Evolutionary conservation across 1,140 invertebrate species (phyloP).

Genomic region (Bombyx mandarina): DNA sequence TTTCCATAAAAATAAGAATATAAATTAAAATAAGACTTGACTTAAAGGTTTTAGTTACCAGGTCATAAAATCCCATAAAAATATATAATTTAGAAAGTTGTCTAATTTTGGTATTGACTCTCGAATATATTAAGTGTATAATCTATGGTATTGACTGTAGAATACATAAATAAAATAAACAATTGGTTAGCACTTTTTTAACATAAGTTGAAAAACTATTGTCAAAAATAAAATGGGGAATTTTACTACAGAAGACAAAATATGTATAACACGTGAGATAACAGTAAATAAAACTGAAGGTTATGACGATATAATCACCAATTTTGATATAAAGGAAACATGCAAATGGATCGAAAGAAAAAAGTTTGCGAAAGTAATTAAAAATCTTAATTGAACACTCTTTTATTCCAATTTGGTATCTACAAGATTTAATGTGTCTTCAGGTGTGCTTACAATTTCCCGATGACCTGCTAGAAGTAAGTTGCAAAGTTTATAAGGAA

Average conservation of each 20-base stretch:
- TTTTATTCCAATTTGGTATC: slow-evolving; percentile 7
- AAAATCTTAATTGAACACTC: slow-evolving; percentile 13
- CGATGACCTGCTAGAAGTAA: slow-evolving; percentile 82
- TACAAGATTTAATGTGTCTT: slow-evolving; percentile 2
- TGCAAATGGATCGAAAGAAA: slow-evolving; percentile 78
- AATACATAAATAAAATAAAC: too few relatives aligned
- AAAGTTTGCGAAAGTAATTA: slow-evolving; percentile 76
- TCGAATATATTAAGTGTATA: too few relatives aligned
- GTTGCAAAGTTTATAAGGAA: slow-evolving; percentile 76
- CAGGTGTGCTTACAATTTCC: slow-evolving; percentile 93
- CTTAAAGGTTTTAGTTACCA: too few relatives aligned
- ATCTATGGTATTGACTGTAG: too few relatives aligned
- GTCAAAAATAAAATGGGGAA: slow-evolving; percentile 35
- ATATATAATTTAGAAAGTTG: too few relatives aligned
- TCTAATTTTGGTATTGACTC: too few relatives aligned
- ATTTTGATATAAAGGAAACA: slow-evolving; percentile 40
- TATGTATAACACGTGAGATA: slow-evolving; percentile 50
- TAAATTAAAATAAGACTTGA: too few relatives aligned
- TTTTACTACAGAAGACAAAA: slow-evolving; percentile 51
- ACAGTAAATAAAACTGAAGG: slow-evolving; percentile 15
- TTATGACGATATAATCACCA: slow-evolving; percentile 27
- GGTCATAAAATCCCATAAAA: too few relatives aligned
- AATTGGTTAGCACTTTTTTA: not conserved
- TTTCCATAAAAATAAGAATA: too few relatives aligned
- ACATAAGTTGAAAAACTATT: not conserved